phyloP scores from a whole-genome alignment of 1,140 invertebrate species.

The Linepithema humile region DNA sequence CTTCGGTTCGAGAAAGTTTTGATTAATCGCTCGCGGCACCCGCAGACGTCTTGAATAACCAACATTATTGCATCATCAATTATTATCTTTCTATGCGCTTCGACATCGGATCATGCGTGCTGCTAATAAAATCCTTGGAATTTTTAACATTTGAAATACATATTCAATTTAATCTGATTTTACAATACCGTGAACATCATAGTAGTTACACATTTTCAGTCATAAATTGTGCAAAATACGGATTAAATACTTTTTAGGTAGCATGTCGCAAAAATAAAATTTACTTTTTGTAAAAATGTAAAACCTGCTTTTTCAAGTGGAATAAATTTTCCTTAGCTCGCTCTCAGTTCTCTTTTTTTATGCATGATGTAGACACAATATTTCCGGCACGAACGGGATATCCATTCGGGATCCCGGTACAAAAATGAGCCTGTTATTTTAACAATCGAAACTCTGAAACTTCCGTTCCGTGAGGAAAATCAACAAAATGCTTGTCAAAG shows the following conservation, averaged over 20 bases:
- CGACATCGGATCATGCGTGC: background rate
- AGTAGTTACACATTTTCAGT: background rate
- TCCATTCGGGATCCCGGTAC: background rate
- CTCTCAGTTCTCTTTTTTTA: too few species aligned
- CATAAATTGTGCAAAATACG: background rate
- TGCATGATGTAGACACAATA: background rate
- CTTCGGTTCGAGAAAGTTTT: constrained; percentile 22
- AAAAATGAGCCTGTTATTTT: constrained; percentile 19
- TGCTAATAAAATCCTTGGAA: background rate
- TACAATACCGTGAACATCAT: background rate
- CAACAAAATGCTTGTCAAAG: constrained; percentile 21
- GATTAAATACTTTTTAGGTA: background rate
- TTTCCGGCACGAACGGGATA: background rate
- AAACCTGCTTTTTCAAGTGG: background rate
- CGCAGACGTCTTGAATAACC: background rate
- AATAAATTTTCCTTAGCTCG: background rate
- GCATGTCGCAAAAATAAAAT: too few species aligned
- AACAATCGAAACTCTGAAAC: background rate
- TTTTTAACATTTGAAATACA: background rate
- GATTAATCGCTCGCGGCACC: constrained; percentile 7
- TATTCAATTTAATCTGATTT: background rate
- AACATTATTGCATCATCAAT: background rate
- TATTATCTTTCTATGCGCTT: background rate
- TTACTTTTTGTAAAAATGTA: too few species aligned
- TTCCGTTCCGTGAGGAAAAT: constrained; percentile 7